Evolutionary conservation across 2,888 invertebrate genomes (phyloP).

Genomic region (Tupiocoris notatus): DNA sequence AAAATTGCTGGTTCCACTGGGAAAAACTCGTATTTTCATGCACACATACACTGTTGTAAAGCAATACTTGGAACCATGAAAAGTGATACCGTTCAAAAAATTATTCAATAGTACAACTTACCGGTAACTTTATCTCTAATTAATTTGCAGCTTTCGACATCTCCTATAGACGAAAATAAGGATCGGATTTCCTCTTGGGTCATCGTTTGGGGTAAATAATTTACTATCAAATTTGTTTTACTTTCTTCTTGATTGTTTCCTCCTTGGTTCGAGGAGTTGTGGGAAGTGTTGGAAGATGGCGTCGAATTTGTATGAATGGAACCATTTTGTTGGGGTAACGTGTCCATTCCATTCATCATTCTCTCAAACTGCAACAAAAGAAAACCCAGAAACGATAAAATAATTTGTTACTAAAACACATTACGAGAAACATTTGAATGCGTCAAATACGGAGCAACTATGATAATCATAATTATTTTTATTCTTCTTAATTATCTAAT

Average conservation of each 20-base stretch:
- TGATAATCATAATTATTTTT: not conserved
- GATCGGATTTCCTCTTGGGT: slow-evolving; percentile 98
- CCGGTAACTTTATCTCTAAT: slow-evolving; percentile 98
- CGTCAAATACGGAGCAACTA: too few relatives aligned
- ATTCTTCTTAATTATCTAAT: too few relatives aligned
- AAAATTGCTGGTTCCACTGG: too few relatives aligned
- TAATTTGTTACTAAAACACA: too few relatives aligned
- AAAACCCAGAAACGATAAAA: too few relatives aligned
- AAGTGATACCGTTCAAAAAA: too few relatives aligned
- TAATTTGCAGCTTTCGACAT: slow-evolving; percentile 98
- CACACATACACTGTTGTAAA: too few relatives aligned
- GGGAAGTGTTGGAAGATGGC: slow-evolving; percentile 52
- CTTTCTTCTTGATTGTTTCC: slow-evolving; percentile 79
- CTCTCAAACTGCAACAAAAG: slow-evolving; percentile 48
- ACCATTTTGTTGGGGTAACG: slow-evolving; percentile 81
- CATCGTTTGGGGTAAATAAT: slow-evolving; percentile 99
- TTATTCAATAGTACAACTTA: too few relatives aligned
- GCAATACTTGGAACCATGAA: too few relatives aligned
- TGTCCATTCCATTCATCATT: slow-evolving; percentile 80
- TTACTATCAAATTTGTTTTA: slow-evolving; percentile 98
- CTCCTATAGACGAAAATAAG: slow-evolving; percentile 96
- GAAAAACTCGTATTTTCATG: too few relatives aligned
- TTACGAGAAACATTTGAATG: too few relatives aligned
- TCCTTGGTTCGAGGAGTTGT: slow-evolving; percentile 54
- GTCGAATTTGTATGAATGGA: slow-evolving; percentile 54